Conservation (phyloP, 2,888 invertebrate species). For the Laothoe populi region DNA sequence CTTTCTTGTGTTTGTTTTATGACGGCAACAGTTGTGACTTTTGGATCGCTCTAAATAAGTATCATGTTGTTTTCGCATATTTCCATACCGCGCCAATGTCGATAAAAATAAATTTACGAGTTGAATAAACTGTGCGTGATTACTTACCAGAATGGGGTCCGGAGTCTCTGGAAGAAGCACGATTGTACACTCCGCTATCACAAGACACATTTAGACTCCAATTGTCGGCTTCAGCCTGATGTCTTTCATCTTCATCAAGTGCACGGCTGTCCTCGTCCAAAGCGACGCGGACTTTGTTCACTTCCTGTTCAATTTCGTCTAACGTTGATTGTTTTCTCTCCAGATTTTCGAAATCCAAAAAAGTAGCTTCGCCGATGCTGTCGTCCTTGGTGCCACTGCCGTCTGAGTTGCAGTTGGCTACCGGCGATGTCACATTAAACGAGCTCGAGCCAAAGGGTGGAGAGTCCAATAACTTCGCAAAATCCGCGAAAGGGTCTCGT, state of each 20-base stretch:
- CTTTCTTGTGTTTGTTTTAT: constrained; percentile 66
- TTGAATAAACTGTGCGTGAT: constrained; percentile 52
- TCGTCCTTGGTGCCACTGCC: constrained; percentile 66
- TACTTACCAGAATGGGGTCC: constrained; percentile 81
- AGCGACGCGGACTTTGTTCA: constrained; percentile 79
- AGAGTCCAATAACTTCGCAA: constrained; percentile 60
- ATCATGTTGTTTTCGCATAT: constrained; percentile 58
- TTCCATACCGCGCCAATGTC: constrained; percentile 49
- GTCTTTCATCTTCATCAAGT: constrained; percentile 76
- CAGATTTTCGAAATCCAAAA: constrained; percentile 76
- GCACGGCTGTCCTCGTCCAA: constrained; percentile 79
- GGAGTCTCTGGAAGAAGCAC: constrained; percentile 82
- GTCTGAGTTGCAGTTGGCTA: constrained; percentile 56
- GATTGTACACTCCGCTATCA: constrained; percentile 86
- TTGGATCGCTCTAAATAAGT: constrained; percentile 61
- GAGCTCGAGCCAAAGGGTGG: constrained; percentile 61
- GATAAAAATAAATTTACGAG: constrained; percentile 71
- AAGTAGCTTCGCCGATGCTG: constrained; percentile 76
- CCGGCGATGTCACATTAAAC: constrained; percentile 57
- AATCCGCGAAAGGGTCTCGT: constrained; percentile 66
- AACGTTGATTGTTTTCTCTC: constrained; percentile 73
- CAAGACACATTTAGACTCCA: constrained; percentile 84
- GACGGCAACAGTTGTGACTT: constrained; percentile 62
- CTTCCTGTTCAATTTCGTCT: constrained; percentile 80
- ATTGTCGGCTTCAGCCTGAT: constrained; percentile 77